phyloP scores from a whole-genome alignment of 2,797 vertebrate species.

The Antennarius maculatus region DNA sequence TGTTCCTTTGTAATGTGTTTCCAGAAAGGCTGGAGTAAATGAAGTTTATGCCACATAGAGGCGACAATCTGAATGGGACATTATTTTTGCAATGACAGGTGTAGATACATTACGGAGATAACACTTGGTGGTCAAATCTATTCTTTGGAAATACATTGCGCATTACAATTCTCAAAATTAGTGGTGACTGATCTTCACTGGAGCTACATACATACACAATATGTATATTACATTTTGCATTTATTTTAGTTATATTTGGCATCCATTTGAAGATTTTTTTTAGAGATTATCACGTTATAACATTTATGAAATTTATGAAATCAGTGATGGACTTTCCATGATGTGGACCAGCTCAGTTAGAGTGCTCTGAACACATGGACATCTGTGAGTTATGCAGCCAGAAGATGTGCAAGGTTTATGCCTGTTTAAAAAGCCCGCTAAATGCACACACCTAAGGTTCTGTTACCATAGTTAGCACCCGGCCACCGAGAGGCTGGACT shows the following conservation, averaged over 20 bases:
- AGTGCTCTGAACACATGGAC: constrained; percentile 42
- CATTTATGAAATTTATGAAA: constrained; percentile 15
- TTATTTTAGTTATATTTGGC: not conserved
- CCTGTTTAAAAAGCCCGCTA: constrained; percentile 43
- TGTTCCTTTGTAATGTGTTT: too few relatives aligned
- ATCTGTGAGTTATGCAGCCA: constrained; percentile 52
- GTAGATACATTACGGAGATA: too few relatives aligned
- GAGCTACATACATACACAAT: not conserved
- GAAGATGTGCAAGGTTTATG: constrained; percentile 42
- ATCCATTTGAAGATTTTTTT: not conserved
- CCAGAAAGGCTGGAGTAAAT: too few relatives aligned
- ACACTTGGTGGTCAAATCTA: too few relatives aligned
- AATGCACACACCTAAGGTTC: constrained; percentile 78
- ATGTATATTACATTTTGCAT: not conserved
- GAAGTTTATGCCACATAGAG: too few relatives aligned
- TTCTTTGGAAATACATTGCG: too few relatives aligned
- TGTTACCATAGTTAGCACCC: constrained; percentile 85
- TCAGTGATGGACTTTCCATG: constrained; percentile 52
- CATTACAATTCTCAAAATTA: too few relatives aligned
- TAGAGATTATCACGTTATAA: constrained; percentile 23
- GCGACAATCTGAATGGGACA: too few relatives aligned
- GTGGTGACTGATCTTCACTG: too few relatives aligned
- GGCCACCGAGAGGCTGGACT: constrained; percentile 84
- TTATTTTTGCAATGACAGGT: too few relatives aligned
- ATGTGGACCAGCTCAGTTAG: constrained; percentile 62